Evolutionary conservation across 2,888 invertebrate genomes (phyloP), one percentile per base, ranked within the genome.

Genomic region (Empis stercorea): DNA sequence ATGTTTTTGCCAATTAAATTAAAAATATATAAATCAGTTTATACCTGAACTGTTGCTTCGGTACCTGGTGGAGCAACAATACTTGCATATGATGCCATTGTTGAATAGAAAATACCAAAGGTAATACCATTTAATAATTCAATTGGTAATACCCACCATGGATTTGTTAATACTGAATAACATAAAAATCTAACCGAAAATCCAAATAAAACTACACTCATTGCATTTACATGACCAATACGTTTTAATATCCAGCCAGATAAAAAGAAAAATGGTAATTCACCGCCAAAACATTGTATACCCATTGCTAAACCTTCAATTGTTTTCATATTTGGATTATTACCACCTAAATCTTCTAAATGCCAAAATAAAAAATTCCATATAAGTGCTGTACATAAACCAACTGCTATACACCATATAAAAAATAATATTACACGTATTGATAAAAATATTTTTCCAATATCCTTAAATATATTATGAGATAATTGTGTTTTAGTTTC

Each of bases 301-400:
- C 80, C 82, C 63, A 80, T 81, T 14, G 79, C 79, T 1, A 83
- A 65, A 0, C 87, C 87, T 62, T 86, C 81, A 14, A 86, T 59
- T 0, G 85, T 82, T 63, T 85, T 86, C n/a, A 79, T 73, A 62
- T 79, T 79, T 44, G 68, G 61, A 47, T 59, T 44, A 2, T 54
- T 50, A 4, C 59, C 61, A 0, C 80, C 79, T 47, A 89, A 67
- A 52, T 85, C 83, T 64, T 91, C 88, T 13, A 87, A 68, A 55
- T 84, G 78, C 84, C 87, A 89, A 61, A 89, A 88, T 0, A 92
- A 70, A 62, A 91, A 94, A 56, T 88, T 81, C 87, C 93, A 93
- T 17, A 91, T 71, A 0, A 91, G 68, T 0, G 87, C 89, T 0
- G 88, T 89, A 57, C 87, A 83, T 54, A 91, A 73, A 0, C 94